Evolutionary conservation across 2,113 vertebrate species (phyloP).

Genomic region (Origma solitaria): DNA sequence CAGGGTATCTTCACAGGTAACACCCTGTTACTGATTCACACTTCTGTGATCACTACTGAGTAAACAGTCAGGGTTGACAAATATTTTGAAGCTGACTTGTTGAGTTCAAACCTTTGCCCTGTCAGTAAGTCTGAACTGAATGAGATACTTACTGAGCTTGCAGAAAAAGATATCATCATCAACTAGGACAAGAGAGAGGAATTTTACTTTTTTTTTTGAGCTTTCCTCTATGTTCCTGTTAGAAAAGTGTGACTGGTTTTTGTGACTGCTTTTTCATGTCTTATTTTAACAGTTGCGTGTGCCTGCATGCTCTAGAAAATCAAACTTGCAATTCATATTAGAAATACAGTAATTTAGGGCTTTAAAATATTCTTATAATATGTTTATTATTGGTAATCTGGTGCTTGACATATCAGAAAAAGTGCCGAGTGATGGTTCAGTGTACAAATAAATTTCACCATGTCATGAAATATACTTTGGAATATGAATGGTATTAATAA

Average conservation of each 20-base stretch:
- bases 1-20: background rate
- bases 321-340: background rate
- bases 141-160: background rate
- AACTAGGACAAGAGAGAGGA: background rate
- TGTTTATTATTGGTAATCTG: background rate
- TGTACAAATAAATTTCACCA: background rate
- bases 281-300: background rate
- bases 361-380: constrained; percentile 15
- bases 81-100: constrained; percentile 20
- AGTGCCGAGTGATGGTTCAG: background rate
- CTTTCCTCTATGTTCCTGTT: background rate
- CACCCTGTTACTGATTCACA: background rate
- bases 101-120: constrained; percentile 35
- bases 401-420: background rate
- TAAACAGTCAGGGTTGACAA: background rate
- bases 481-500: background rate
- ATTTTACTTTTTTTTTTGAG: background rate
- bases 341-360: background rate
- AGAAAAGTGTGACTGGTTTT: background rate
- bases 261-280: background rate
- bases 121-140: constrained; percentile 25
- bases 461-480: background rate
- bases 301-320: background rate
- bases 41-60: background rate
- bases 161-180: background rate